Conservation (phyloP, 35 echinoderm and acorn worm genomes). For the Stichopus chloronotus region DNA sequence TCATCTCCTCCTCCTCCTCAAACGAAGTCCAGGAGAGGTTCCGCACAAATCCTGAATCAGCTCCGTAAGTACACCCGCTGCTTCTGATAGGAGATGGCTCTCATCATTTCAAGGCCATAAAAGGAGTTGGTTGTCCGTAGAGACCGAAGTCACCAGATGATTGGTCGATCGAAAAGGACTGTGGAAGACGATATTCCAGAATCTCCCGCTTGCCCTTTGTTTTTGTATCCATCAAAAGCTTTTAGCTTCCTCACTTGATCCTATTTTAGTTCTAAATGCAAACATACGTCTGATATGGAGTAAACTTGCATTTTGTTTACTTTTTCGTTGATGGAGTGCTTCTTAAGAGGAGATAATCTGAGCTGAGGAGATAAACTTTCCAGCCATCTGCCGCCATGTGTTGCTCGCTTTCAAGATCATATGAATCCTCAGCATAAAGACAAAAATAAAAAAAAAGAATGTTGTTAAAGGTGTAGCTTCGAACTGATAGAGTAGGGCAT, state of each 20-base stretch:
- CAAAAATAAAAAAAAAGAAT: too few relatives aligned
- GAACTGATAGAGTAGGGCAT: too few relatives aligned
- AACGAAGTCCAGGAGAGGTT: not conserved
- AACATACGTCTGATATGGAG: not conserved
- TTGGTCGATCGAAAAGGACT: too few relatives aligned
- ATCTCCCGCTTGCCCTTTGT: not conserved
- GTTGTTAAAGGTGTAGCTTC: too few relatives aligned
- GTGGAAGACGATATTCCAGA: not conserved
- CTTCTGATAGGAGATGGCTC: not conserved
- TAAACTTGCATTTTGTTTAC: not conserved
- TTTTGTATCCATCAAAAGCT: not conserved
- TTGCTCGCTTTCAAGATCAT: too few relatives aligned
- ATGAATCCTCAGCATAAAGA: too few relatives aligned
- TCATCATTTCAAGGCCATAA: too few relatives aligned
- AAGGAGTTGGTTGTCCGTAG: too few relatives aligned
- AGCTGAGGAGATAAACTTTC: too few relatives aligned
- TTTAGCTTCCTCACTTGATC: not conserved
- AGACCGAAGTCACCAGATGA: too few relatives aligned
- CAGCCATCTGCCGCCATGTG: not conserved
- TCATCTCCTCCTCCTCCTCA: not conserved
- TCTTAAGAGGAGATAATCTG: not conserved
- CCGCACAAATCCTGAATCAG: slow-evolving; percentile 20
- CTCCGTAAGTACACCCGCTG: not conserved
- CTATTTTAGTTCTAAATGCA: not conserved
- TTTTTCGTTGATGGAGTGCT: slow-evolving; percentile 11